phyloP scores from a whole-genome alignment of 2,113 vertebrate genomes.

The Vidua chalybeata region DNA sequence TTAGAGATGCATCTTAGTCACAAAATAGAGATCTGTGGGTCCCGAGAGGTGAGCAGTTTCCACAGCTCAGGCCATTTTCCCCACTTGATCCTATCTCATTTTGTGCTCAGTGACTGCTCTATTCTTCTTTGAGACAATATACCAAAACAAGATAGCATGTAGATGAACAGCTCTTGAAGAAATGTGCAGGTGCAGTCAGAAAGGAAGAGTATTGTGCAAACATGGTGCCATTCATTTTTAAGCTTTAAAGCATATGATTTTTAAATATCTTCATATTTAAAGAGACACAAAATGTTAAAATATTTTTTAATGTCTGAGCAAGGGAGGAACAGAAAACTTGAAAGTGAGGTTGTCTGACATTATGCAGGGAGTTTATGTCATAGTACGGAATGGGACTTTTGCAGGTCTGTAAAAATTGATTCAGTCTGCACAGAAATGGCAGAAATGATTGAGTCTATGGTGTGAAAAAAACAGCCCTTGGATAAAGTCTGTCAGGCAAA shows the following conservation, averaged over 20 bases:
- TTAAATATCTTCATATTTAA: not conserved
- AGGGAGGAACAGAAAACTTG: not conserved
- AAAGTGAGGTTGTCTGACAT: not conserved
- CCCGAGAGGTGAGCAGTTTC: not conserved
- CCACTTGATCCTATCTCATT: not conserved
- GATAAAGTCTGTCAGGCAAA: not conserved
- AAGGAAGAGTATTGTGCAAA: not conserved
- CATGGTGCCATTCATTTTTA: not conserved
- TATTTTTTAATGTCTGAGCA: fast-evolving
- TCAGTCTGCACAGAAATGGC: not conserved
- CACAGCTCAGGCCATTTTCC: not conserved
- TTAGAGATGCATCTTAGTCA: not conserved
- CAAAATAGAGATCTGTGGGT: not conserved
- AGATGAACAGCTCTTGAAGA: not conserved
- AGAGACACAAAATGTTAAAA: not conserved
- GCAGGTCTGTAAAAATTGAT: not conserved
- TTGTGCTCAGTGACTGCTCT: not conserved
- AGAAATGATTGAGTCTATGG: not conserved
- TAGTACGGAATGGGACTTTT: not conserved
- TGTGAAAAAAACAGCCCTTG: fast-evolving
- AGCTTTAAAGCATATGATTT: not conserved
- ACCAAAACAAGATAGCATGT: not conserved
- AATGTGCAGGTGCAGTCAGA: not conserved
- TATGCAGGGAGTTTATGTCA: not conserved
- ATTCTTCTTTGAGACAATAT: not conserved